Conservation (phyloP, 2,888 invertebrate genomes). For the Cheilosia scutellata region DNA sequence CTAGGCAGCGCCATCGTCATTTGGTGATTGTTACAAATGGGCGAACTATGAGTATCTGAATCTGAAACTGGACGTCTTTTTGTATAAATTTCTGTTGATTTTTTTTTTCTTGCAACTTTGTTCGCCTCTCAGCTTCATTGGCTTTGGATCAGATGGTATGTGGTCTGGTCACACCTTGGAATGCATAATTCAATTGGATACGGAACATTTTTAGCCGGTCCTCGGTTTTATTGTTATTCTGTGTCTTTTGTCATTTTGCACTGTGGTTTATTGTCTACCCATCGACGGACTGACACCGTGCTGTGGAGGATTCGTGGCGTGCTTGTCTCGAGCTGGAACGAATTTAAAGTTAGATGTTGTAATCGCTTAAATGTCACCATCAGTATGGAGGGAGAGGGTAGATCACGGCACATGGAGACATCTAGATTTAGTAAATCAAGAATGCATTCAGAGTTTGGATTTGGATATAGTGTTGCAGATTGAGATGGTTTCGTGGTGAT, state of each 20-base stretch:
- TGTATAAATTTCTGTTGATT: not conserved
- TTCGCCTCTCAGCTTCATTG: constrained; percentile 34
- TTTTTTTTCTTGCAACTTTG: constrained; percentile 7
- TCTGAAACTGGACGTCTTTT: constrained; percentile 41
- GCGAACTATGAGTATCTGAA: constrained; percentile 50
- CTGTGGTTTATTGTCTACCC: constrained; percentile 56
- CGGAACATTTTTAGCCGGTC: constrained; percentile 66
- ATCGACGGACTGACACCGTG: constrained; percentile 33
- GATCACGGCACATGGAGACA: constrained; percentile 47
- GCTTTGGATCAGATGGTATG: constrained; percentile 63
- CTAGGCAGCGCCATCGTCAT: constrained; percentile 31
- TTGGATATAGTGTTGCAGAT: not conserved
- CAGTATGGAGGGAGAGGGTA: constrained; percentile 25
- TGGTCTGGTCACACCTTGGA: constrained; percentile 75
- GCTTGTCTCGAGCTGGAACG: constrained; percentile 63
- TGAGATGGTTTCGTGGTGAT: constrained; percentile 17
- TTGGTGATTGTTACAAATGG: constrained; percentile 75
- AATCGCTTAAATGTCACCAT: constrained; percentile 71
- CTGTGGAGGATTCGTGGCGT: constrained; percentile 29
- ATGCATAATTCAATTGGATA: constrained; percentile 76
- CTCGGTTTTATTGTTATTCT: constrained; percentile 48
- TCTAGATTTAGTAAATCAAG: constrained; percentile 45
- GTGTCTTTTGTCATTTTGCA: constrained; percentile 71
- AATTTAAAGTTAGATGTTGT: constrained; percentile 68
- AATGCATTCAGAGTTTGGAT: constrained; percentile 20